A percentile compares a stretch with the other conserved stretches of the same genome.
phyloP scores from a whole-genome alignment of 53 echinoderm and acorn worm genomes.

The Henricia sp. region DNA sequence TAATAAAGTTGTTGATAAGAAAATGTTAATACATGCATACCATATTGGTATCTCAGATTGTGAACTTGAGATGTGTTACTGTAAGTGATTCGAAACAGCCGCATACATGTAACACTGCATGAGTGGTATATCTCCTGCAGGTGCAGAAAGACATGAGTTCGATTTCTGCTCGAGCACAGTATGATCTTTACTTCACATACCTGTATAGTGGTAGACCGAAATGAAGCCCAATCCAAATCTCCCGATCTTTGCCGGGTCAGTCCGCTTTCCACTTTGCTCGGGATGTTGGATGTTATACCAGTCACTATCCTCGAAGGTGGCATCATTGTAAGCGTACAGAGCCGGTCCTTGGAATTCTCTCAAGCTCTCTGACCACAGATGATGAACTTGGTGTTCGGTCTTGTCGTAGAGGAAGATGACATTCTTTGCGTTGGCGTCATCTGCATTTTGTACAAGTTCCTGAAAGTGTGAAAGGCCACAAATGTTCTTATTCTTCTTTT shows the following conservation, averaged over 20 bases:
- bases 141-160: too few relatives aligned
- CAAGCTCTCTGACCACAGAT: slow-evolving; percentile 46
- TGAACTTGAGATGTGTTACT: too few relatives aligned
- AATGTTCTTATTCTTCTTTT: too few relatives aligned
- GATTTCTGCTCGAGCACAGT: too few relatives aligned
- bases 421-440: slow-evolving; percentile 80
- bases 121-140: not conserved
- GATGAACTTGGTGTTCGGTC: slow-evolving; percentile 44
- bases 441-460: slow-evolving; percentile 93
- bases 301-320: slow-evolving; percentile 68
- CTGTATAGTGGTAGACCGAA: slow-evolving; percentile 94
- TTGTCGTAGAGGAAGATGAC: slow-evolving; percentile 82
- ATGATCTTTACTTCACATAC: slow-evolving; percentile 36
- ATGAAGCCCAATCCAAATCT: slow-evolving; percentile 95
- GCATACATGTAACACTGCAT: not conserved
- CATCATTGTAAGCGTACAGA: slow-evolving; percentile 85
- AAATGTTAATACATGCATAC: not conserved
- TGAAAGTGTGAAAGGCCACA: too few relatives aligned
- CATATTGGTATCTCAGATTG: too few relatives aligned
- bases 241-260: slow-evolving; percentile 80
- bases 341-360: slow-evolving; percentile 70
- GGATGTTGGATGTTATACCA: slow-evolving; percentile 79
- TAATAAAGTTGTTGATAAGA: not conserved
- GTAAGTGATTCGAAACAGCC: too few relatives aligned
- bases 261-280: slow-evolving; percentile 69